Percentiles rank a stretch among this genome's conserved stretches.
Conservation (phyloP, 2,113 vertebrate genomes). For the Cololabis saira region DNA sequence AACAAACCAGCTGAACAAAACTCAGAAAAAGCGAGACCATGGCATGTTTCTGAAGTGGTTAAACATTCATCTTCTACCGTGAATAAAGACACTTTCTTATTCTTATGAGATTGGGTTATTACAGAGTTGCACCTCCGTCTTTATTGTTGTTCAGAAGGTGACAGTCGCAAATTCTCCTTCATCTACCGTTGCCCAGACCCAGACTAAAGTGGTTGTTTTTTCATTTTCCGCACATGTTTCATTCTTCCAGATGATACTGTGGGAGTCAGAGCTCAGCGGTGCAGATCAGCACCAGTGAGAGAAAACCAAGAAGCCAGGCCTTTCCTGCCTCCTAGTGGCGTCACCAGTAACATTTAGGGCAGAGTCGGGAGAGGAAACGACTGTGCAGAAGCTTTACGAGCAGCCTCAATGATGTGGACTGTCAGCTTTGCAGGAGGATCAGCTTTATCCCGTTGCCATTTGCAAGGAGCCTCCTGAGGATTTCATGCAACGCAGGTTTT, state of each 20-base stretch:
- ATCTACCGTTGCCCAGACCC: background rate
- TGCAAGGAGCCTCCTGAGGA: too few species aligned
- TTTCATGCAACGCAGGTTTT: too few species aligned
- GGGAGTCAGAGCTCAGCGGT: constrained; percentile 7
- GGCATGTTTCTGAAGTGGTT: too few species aligned
- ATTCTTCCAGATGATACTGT: constrained; percentile 14
- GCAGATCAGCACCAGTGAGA: background rate
- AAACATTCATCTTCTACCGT: too few species aligned
- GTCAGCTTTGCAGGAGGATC: background rate
- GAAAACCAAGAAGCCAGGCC: background rate
- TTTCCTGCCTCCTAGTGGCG: constrained; percentile 79
- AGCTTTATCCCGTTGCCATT: background rate
- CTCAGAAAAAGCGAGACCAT: too few species aligned
- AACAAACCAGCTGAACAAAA: too few species aligned
- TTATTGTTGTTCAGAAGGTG: too few species aligned
- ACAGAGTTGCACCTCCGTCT: too few species aligned
- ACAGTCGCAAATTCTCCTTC: too few species aligned
- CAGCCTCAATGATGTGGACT: background rate
- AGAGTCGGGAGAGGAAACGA: background rate
- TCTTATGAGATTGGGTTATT: too few species aligned
- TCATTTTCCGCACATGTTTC: background rate
- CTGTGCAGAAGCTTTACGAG: background rate
- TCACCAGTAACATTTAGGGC: background rate
- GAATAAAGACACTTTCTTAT: too few species aligned
- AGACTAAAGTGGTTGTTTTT: background rate